These are phyloP conservation scores for Alces alces DNA, from an alignment of 2,113 vertebrate genomes.

Conservation along the genomic window DNA sequence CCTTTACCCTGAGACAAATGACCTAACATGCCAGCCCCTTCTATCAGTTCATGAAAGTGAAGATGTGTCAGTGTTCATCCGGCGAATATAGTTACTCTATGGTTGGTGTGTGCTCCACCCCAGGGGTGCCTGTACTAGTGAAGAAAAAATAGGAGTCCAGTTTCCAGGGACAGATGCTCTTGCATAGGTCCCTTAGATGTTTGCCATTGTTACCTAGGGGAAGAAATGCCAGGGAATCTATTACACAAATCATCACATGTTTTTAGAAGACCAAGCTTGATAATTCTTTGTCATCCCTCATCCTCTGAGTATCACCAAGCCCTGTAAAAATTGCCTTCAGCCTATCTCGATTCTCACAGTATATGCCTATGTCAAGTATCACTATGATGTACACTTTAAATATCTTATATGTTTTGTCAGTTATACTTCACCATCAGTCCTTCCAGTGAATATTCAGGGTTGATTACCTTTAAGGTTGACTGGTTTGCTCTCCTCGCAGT, in stretches of 20 bases:
- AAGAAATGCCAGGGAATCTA: neutral
- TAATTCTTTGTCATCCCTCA: neutral
- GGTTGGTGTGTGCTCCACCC: neutral
- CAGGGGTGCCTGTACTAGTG: neutral
- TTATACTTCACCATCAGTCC: neutral
- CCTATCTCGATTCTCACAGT: neutral
- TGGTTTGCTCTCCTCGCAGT: neutral
- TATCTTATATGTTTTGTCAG: neutral
- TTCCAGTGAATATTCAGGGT: neutral
- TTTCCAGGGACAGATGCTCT: neutral
- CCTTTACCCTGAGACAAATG: neutral
- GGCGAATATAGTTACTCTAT: neutral
- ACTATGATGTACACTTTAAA: neutral
- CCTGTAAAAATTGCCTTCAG: neutral
- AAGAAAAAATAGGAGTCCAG: neutral
- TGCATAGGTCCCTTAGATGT: neutral
- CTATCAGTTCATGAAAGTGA: neutral
- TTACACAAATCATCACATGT: neutral
- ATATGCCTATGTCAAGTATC: neutral
- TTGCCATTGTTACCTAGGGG: neutral
- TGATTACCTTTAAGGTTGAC: neutral
- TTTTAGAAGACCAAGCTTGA: neutral
- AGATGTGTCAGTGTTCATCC: neutral
- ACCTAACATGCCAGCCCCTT: neutral
- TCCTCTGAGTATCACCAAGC: neutral